Conservation (phyloP, 2,888 invertebrate species). For the Aleiodes testaceus region DNA sequence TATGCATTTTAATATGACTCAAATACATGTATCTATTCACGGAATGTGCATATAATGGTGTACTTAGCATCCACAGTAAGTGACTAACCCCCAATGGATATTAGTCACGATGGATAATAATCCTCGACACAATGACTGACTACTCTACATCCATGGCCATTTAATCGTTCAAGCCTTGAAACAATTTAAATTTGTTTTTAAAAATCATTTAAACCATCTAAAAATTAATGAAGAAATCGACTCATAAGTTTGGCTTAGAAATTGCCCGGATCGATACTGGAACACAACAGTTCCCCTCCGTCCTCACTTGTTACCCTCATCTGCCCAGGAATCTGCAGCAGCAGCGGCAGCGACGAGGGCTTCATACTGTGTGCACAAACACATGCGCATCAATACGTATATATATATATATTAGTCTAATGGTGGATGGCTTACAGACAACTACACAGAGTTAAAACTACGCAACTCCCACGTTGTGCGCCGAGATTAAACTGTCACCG, state of each 20-base stretch:
- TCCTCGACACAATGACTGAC: slow-evolving; percentile 44
- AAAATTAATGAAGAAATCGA: slow-evolving; percentile 10
- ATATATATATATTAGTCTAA: not conserved
- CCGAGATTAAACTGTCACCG: slow-evolving; percentile 47
- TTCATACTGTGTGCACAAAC: not conserved
- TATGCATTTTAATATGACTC: slow-evolving; percentile 20
- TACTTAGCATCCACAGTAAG: slow-evolving; percentile 11
- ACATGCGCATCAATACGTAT: slow-evolving; percentile 8
- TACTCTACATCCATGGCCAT: slow-evolving; percentile 39
- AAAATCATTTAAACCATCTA: not conserved
- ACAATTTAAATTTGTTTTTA: slow-evolving; percentile 1
- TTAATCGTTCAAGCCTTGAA: slow-evolving; percentile 15
- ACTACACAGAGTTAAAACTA: slow-evolving; percentile 22
- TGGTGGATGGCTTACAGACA: slow-evolving; percentile 12
- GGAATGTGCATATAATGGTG: slow-evolving; percentile 26
- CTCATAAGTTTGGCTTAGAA: slow-evolving; percentile 13
- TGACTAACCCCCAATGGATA: slow-evolving; percentile 30
- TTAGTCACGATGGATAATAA: slow-evolving; percentile 40
- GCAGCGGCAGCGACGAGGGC: slow-evolving; percentile 38
- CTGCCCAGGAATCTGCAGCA: slow-evolving; percentile 39
- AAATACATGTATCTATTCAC: slow-evolving; percentile 10
- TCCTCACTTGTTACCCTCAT: slow-evolving; percentile 25
- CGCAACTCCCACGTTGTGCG: slow-evolving; percentile 44
- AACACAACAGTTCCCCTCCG: slow-evolving; percentile 23
- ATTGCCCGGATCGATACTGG: slow-evolving; percentile 38